A percentile compares a stretch with the other conserved stretches of the same genome.
phyloP scores from a whole-genome alignment of 2,888 invertebrate genomes.

The Agrilus cyanescens region DNA sequence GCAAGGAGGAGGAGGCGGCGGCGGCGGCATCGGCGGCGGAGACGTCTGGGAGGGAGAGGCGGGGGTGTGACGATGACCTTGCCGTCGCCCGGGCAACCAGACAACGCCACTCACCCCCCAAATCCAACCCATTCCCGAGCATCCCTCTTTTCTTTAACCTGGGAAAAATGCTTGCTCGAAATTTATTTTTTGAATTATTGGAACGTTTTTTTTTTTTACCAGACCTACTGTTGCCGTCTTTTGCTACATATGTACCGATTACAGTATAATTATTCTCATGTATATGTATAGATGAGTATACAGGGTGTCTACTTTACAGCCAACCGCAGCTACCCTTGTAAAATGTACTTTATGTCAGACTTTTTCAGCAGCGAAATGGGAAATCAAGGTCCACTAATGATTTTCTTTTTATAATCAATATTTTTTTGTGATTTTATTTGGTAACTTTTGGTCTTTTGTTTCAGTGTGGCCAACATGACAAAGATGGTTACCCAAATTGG shows the following conservation, averaged over 20 bases:
- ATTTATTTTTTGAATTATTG: slow-evolving; percentile 13
- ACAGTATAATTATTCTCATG: not conserved
- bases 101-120: slow-evolving; percentile 30
- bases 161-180: slow-evolving; percentile 18
- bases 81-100: slow-evolving; percentile 34
- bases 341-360: not conserved
- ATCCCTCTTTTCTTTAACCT: slow-evolving; percentile 12
- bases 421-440: not conserved
- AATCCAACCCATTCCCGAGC: not conserved
- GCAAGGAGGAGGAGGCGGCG: slow-evolving; percentile 1
- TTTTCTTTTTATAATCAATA: not conserved
- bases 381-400: not conserved
- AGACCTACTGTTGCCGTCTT: not conserved
- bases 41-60: slow-evolving; percentile 9
- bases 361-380: not conserved
- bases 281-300: not conserved
- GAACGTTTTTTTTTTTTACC: slow-evolving; percentile 11
- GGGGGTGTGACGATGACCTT: slow-evolving; percentile 33
- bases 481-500: slow-evolving; percentile 43
- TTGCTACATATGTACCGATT: not conserved
- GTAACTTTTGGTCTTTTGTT: slow-evolving; percentile 24
- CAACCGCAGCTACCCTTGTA: not conserved
- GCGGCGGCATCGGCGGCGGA: slow-evolving; percentile 1
- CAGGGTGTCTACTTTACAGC: not conserved
- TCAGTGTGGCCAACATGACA: slow-evolving; percentile 41